Evolutionary conservation across 2,888 invertebrate genomes (phyloP), one percentile per base, ranked within the genome.

Genomic region (Cybosia mesomella): DNA sequence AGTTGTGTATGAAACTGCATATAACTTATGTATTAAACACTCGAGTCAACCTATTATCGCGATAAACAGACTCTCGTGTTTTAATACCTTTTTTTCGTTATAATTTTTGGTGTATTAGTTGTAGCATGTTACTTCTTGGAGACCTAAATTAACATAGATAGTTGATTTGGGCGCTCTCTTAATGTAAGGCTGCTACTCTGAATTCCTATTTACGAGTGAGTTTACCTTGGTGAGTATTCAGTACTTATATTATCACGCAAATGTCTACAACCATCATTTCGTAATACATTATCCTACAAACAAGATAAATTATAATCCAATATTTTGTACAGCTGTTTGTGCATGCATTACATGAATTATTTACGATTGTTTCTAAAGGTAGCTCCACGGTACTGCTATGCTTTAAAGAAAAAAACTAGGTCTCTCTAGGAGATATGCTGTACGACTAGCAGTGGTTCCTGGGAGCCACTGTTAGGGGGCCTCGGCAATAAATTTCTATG

Each of bases 261-360:
- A 53, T 62, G 21, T 34, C n/a, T 13, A 62, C 18, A 53, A 28
- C 18, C 18, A 21, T 53, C 21, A 28, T 49, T 57, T 36, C 11
- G 64, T 57, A 57, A 10, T 63, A 36, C 63, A 54, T 54, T 55
- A 54, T 36, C 54, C 13, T 36, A n/a, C 13, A 67, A 72, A 68
- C 70, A 68, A 79, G 60, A 73, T 68, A 63, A 65, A 78, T 72
- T 59, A 67, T 67, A 73, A 67, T 49, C 65, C 58, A 70, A 70
- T 79, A 70, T 57, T n/a, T 63, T 21, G 34, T 67, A 28, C 79
- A 73, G 54, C 60, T 76, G 70, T 59, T 67, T 62, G 55, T 65
- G 57, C 60, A 67, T 70, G 39, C 63, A 61, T 58, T 79, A 67
- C 64, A 79, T 76, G 76, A 76, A 76, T 76, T 68, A 76, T 79